These are phyloP conservation scores for Larimichthys crocea DNA, from an alignment of 2,113 vertebrate genomes.

Conservation along the genomic window DNA sequence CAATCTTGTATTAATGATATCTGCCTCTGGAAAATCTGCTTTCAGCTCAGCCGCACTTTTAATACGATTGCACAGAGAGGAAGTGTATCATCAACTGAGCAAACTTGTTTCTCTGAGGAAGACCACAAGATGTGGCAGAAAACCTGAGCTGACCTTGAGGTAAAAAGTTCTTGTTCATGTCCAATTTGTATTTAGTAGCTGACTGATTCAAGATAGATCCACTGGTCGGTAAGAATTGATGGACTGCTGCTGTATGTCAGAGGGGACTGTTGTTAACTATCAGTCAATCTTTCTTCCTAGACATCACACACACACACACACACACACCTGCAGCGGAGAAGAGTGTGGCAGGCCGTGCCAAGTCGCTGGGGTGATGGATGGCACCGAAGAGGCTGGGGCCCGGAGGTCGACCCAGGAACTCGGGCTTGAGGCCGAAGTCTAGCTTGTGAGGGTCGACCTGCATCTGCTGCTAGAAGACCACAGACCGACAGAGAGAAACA, in stretches of 20 bases:
- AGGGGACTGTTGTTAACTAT: conserved; percentile 3
- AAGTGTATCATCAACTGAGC: background rate
- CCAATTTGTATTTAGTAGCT: background rate
- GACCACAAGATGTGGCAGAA: background rate
- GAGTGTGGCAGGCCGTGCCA: conserved; percentile 94
- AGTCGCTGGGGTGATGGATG: conserved; percentile 95
- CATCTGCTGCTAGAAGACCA: conserved; percentile 94
- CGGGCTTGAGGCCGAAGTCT: conserved; percentile 97
- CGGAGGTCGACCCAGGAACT: conserved; percentile 95
- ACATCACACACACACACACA: conserved; percentile 83
- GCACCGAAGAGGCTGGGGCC: conserved; percentile 95
- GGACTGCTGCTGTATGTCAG: background rate
- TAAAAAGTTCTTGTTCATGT: background rate
- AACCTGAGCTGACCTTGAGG: background rate
- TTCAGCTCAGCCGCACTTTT: too few species aligned
- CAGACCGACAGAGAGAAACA: conserved; percentile 61
- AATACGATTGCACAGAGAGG: background rate
- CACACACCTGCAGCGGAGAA: conserved; percentile 94
- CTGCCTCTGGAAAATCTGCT: background rate
- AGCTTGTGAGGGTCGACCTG: conserved; percentile 98
- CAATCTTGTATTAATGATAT: background rate
- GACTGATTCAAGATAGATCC: background rate
- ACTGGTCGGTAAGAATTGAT: background rate
- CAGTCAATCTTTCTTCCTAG: background rate
- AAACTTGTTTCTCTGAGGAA: background rate